A percentile compares a stretch with the other conserved stretches of the same genome.
Evolutionary conservation across 2,797 vertebrate genomes (phyloP).

Genomic region (Darevskia nairensis): DNA sequence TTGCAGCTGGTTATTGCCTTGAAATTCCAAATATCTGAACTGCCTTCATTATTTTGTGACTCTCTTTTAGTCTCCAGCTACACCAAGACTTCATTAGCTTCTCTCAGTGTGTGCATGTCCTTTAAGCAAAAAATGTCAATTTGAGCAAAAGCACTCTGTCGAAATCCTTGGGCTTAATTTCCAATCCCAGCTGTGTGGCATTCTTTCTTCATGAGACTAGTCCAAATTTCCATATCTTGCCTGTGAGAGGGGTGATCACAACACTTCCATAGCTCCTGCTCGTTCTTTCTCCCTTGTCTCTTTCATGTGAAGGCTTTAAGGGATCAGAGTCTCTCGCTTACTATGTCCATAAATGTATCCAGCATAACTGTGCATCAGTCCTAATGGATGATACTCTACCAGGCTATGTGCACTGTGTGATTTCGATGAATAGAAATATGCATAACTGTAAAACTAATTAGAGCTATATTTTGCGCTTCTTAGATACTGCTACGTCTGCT

Average conservation of each 20-base stretch:
- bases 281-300: background rate
- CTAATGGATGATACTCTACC: background rate
- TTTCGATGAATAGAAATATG: background rate
- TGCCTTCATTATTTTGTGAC: background rate
- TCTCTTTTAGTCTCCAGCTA: background rate
- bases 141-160: conserved; percentile 4
- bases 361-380: background rate
- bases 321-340: background rate
- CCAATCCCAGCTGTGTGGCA: background rate
- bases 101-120: background rate
- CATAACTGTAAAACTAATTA: background rate
- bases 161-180: conserved; percentile 23
- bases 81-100: background rate
- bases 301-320: background rate
- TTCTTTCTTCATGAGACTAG: background rate
- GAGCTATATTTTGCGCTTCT: background rate
- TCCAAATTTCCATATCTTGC: conserved; percentile 24
- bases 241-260: background rate
- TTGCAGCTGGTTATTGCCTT: background rate
- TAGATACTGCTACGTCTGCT: background rate
- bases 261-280: background rate
- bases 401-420: background rate
- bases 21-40: background rate
- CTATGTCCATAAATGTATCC: background rate
- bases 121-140: conserved; percentile 1